Conservation (phyloP, 2,888 invertebrate species). For the Lycophotia porphyrea region DNA sequence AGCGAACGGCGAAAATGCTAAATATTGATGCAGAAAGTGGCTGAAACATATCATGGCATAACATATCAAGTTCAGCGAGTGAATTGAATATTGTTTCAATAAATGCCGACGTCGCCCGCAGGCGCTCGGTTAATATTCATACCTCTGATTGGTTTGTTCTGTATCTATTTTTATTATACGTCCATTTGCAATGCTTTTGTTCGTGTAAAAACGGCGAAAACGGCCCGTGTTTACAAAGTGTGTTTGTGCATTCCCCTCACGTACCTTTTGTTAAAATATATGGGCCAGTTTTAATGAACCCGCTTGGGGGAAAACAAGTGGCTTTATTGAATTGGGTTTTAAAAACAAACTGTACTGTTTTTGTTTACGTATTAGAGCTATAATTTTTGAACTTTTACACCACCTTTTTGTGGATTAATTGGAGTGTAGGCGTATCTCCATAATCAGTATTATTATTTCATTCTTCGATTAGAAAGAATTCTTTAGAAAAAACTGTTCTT, state of each 20-base stretch:
- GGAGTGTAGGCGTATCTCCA: background rate
- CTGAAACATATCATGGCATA: conserved; percentile 22
- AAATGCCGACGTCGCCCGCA: conserved; percentile 25
- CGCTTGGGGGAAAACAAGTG: conserved; percentile 36
- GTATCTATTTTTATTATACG: conserved; percentile 45
- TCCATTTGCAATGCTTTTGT: conserved; percentile 30
- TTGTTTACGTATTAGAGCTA: conserved; percentile 30
- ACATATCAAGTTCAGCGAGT: conserved; percentile 22
- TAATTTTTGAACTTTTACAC: background rate
- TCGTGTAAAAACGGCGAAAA: conserved; percentile 16
- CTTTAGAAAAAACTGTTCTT: background rate
- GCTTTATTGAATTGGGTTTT: conserved; percentile 44
- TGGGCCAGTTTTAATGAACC: conserved; percentile 50
- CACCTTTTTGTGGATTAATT: background rate
- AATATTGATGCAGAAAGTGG: conserved; percentile 11
- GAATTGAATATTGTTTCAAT: conserved; percentile 40
- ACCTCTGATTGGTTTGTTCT: conserved; percentile 50
- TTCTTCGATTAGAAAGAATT: background rate
- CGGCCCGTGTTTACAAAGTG: conserved; percentile 34
- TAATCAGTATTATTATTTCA: background rate
- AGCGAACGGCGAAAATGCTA: background rate
- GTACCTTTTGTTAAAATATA: conserved; percentile 50
- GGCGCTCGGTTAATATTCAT: conserved; percentile 44
- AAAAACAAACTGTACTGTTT: conserved; percentile 34
- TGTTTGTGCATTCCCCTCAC: conserved; percentile 53